Evolutionary conservation across 1,140 invertebrate genomes (phyloP), one percentile per base, ranked within the genome.

Genomic region (Dreissena polymorpha): DNA sequence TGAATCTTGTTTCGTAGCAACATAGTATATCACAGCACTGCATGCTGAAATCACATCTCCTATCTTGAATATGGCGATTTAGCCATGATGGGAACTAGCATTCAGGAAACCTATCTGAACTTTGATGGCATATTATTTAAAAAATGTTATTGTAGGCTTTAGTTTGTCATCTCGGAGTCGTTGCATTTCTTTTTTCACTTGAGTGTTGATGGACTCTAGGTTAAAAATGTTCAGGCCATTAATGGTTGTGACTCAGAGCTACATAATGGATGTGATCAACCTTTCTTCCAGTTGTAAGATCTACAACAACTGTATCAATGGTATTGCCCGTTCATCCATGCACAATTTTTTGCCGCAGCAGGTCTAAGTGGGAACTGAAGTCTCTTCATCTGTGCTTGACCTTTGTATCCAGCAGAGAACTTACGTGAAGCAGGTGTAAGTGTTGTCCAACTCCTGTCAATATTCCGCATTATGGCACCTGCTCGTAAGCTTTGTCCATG

Each of bases 231-330:
- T 14, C 13, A 80, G 77, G 23, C 53, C 50, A 39, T 60, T 55
- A 29, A 80, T 14, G 18, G 49, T 55, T 50, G n/a, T 29, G 7
- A 80, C 51, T 10, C 77, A 80, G 21, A 16, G 77, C 77, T 13
- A 80, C 77, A 80, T 80, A 80, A 71, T 71, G 77, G 18, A 80
- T 80, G 21, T 80, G 77, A 39, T 80, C 39, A 14, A 80, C 57
- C 63, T 23, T 25, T 23, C 77, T 51, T 60, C 25, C 13, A 16
- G 50, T n/a, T n/a, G 75, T 78, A 0, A 78, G 51, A 53, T 78
- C 75, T 6, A 78, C 27, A 39, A 78, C 77, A 29, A 55, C 55
- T n/a, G 14, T 49, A 27, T 80, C 77, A n/a, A 80, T 14, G 12
- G 77, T 80, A 50, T 80, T 67, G 18, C 77, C 77, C 63, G 70